Percentiles rank a stretch among this genome's conserved stretches.
Evolutionary conservation across 1,140 invertebrate species (phyloP).

Genomic region (Drosophila pallidifrons): DNA sequence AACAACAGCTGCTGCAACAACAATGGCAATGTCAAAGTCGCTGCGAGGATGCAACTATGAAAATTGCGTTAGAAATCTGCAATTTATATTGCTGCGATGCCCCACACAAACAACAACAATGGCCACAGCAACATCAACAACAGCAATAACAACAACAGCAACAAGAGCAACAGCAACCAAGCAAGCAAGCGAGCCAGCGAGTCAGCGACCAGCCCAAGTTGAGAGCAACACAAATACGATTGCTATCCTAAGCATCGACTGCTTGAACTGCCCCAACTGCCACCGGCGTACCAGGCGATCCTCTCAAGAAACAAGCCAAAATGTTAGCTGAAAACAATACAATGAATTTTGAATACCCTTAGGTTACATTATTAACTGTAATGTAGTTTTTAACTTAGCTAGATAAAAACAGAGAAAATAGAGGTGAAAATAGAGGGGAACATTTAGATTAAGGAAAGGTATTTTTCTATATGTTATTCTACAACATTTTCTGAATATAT

Average conservation of each 20-base stretch:
- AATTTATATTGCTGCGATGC: constrained; percentile 78
- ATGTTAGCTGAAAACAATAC: neutral
- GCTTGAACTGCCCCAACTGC: constrained; percentile 53
- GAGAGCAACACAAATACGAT: constrained; percentile 57
- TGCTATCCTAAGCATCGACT: constrained; percentile 52
- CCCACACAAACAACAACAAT: constrained; percentile 44
- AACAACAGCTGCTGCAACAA: constrained; percentile 40
- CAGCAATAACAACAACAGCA: constrained; percentile 1
- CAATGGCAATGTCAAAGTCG: constrained; percentile 74
- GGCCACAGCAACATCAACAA: constrained; percentile 8
- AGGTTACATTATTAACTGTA: too few species aligned
- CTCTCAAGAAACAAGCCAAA: constrained; percentile 37
- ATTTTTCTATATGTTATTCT: too few species aligned
- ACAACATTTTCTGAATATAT: too few species aligned
- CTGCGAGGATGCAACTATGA: constrained; percentile 70
- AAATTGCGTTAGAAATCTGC: constrained; percentile 84
- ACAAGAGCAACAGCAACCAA: constrained; percentile 11
- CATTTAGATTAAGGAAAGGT: too few species aligned
- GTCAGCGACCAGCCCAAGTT: constrained; percentile 28
- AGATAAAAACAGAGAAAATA: too few species aligned
- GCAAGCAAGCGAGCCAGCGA: too few species aligned
- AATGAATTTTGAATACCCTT: constrained; percentile 3
- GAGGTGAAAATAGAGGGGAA: too few species aligned
- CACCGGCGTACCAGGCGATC: constrained; percentile 48
- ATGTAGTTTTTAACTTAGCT: too few species aligned